phyloP scores from a whole-genome alignment of 2,888 invertebrate species.

The Polydrusus pterygomalis region DNA sequence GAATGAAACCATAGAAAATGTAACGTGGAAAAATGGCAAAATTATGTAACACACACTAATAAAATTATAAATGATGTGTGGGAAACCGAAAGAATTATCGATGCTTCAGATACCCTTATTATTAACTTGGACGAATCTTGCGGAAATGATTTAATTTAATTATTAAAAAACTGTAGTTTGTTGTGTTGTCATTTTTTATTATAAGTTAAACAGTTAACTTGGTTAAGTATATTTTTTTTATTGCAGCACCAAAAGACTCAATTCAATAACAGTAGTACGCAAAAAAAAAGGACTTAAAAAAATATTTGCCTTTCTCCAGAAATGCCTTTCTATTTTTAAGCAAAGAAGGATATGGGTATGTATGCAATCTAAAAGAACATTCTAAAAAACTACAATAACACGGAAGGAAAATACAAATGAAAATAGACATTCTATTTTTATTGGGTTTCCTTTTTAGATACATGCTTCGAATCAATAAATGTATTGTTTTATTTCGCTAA shows the following conservation, averaged over 20 bases:
- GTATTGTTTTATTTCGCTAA: neutral
- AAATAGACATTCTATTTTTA: constrained; percentile 8
- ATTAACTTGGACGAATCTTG: too few species aligned
- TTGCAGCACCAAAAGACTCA: too few species aligned
- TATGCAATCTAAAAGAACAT: constrained; percentile 4
- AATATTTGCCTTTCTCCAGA: neutral
- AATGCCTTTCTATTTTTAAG: neutral
- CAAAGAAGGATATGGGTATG: neutral
- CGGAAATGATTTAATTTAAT: too few species aligned
- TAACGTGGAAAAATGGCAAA: too few species aligned
- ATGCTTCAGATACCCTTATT: too few species aligned
- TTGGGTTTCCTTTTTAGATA: neutral
- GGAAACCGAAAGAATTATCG: too few species aligned
- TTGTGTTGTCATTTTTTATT: too few species aligned
- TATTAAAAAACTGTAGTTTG: too few species aligned
- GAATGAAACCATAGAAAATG: too few species aligned
- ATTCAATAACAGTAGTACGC: neutral
- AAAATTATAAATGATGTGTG: too few species aligned
- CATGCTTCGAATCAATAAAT: neutral
- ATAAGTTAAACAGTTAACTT: neutral
- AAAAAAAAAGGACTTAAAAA: neutral
- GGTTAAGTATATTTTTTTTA: too few species aligned
- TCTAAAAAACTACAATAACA: neutral
- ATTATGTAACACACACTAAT: too few species aligned
- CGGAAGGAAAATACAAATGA: constrained; percentile 2